Evolutionary conservation across 2,888 invertebrate species (phyloP).

Genomic region (Caenorhabditis sulstoni): DNA sequence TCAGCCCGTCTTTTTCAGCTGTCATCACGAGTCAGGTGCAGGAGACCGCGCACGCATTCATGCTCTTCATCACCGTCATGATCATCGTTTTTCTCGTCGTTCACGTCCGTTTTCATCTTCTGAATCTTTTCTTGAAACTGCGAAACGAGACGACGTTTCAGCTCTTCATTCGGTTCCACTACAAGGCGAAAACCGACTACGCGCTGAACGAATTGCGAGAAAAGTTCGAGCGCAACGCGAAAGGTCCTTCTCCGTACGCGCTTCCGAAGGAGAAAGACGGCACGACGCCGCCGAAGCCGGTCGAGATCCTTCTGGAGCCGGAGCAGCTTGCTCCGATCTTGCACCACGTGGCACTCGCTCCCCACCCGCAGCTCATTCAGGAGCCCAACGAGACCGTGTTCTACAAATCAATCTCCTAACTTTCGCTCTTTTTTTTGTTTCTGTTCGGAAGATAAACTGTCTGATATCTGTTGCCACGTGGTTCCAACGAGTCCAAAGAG

Average conservation of each 20-base stretch:
- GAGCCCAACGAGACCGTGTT: conserved; percentile 27
- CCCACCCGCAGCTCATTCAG: conserved; percentile 11
- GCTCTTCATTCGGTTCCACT: conserved; percentile 52
- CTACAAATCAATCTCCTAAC: conserved; percentile 24
- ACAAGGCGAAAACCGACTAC: conserved; percentile 56
- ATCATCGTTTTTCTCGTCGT: conserved; percentile 40
- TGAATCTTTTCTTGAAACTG: not conserved
- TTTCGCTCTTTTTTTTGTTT: conserved; percentile 26
- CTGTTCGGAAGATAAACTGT: conserved; percentile 18
- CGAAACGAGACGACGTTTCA: conserved; percentile 11
- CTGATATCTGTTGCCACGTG: not conserved
- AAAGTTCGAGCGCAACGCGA: conserved; percentile 37
- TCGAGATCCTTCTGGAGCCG: conserved; percentile 37
- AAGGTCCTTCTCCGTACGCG: conserved; percentile 42
- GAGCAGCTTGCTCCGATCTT: conserved; percentile 48
- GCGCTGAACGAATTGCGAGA: conserved; percentile 43
- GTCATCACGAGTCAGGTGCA: conserved; percentile 44
- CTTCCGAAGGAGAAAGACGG: conserved; percentile 13
- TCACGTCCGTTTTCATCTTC: conserved; percentile 32
- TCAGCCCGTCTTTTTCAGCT: conserved; percentile 1
- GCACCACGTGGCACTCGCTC: conserved; percentile 35
- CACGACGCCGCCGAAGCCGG: conserved; percentile 18
- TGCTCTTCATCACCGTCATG: conserved; percentile 39
- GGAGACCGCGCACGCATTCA: conserved; percentile 26
- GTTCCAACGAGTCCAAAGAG: conserved; percentile 10